phyloP scores from a whole-genome alignment of 1,140 invertebrate genomes.

The Nautilus pompilius region DNA sequence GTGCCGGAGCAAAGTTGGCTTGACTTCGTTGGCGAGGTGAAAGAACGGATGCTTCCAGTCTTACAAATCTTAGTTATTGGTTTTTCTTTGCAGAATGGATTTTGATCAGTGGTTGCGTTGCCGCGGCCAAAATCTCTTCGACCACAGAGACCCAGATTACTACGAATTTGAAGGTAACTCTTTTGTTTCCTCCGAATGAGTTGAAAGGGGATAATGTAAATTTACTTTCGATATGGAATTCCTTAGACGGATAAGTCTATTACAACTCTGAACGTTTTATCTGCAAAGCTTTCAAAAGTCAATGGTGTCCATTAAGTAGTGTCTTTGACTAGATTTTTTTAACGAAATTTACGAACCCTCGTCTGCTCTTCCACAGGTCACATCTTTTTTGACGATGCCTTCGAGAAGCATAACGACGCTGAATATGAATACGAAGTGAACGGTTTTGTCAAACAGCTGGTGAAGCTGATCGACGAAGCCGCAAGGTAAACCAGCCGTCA shows the following conservation, averaged over 20 bases:
- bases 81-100: slow-evolving; percentile 65
- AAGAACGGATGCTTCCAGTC: too few species aligned
- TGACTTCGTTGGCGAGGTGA: neutral
- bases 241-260: too few species aligned
- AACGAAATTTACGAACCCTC: too few species aligned
- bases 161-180: slow-evolving; percentile 86
- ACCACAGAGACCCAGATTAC: slow-evolving; percentile 92
- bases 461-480: slow-evolving; percentile 89
- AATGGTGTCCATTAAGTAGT: too few species aligned
- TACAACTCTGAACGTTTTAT: too few species aligned
- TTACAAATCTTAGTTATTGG: too few species aligned
- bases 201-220: too few species aligned
- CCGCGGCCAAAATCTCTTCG: slow-evolving; percentile 87
- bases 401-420: slow-evolving; percentile 91
- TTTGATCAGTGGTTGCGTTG: slow-evolving; percentile 90
- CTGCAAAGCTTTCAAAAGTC: too few species aligned
- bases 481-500: slow-evolving; percentile 62
- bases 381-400: slow-evolving; percentile 98
- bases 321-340: too few species aligned
- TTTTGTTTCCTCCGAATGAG: too few species aligned
- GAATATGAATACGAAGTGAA: slow-evolving; percentile 82
- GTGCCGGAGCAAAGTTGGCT: neutral
- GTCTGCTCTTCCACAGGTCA: slow-evolving; percentile 76
- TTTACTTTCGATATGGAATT: too few species aligned
- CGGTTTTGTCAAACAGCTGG: slow-evolving; percentile 89